Evolutionary conservation across 2,888 invertebrate genomes (phyloP), one percentile per base, ranked within the genome.

Genomic region (Ophioninae sp.): DNA sequence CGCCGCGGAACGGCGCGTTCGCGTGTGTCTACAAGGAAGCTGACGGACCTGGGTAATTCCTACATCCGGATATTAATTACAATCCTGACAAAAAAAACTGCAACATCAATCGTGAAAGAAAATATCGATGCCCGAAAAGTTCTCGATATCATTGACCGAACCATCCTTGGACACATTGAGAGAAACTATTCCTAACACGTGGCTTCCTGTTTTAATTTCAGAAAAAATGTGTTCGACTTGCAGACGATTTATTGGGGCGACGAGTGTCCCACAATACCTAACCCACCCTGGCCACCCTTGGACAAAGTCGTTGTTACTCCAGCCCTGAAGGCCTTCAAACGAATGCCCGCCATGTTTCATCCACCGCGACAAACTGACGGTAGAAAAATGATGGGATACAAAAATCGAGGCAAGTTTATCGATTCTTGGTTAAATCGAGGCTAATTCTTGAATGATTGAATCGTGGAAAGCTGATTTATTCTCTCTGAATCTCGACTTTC

Each of bases 321-420:
- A 21, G 65, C 78, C 44, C 76, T 73, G 0, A 86, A 79, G 20
- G 65, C 8, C 23, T 88, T 86, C 77, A 81, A 87, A 7, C 87
- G 86, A 81, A 89, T 90, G 89, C 90, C 90, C 23, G 89, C 87
- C n/a, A 88, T 88, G 87, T 91, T 88, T 82, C 20, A 80, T 79
- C 86, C 67, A 23, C 6, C n/a, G 30, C 64, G 67, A 64, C 62
- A 59, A 17, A 23, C 30, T 39, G 57, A 17, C 37, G 50, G 44
- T 6, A 41, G 41, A 21, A 44, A 21, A 7, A 37, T 62, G 5
- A 20, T 30, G 59, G 10, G 10, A 64, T 39, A 56, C 7, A 79
- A 70, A 50, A 79, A 64, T 21, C 20, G 56, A 67, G 70, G 82
- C 61, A 56, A 79, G 72, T 73, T 21, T 0, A 21, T 8, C 3